Evolutionary conservation across 2,113 vertebrate genomes (phyloP).

Genomic region (Microcebus tavaratra): DNA sequence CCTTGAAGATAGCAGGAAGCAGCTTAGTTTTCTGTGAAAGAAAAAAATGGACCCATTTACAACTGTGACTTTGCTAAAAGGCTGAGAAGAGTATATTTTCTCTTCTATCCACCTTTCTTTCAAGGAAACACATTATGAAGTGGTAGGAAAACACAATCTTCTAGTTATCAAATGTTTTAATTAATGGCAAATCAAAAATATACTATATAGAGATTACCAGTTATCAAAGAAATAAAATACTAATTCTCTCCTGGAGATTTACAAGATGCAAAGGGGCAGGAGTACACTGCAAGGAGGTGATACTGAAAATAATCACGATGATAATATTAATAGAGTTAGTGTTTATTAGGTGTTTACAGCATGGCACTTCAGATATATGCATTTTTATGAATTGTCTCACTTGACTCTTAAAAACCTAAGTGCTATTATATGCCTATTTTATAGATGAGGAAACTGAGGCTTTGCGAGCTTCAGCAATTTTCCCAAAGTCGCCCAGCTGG

Average conservation of each 20-base stretch:
- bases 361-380: background rate
- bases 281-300: background rate
- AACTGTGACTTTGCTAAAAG: background rate
- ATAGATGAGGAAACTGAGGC: background rate
- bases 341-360: background rate
- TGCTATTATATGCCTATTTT: background rate
- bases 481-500: background rate
- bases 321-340: background rate
- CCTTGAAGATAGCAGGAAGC: conserved; percentile 77
- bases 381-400: background rate
- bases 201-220: background rate
- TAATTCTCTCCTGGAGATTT: background rate
- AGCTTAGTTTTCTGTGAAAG: conserved; percentile 24
- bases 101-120: background rate
- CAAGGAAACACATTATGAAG: background rate
- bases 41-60: conserved; percentile 32
- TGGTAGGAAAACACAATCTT: background rate
- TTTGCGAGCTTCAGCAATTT: background rate
- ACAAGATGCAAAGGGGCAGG: background rate
- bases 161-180: background rate
- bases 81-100: conserved; percentile 9
- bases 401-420: conserved; percentile 19
- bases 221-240: background rate
- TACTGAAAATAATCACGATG: background rate
- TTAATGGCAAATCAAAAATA: conserved; percentile 33